Evolutionary conservation across 2,113 vertebrate species (phyloP), one percentile per base, ranked within the genome.

Genomic region (Columbina picui): DNA sequence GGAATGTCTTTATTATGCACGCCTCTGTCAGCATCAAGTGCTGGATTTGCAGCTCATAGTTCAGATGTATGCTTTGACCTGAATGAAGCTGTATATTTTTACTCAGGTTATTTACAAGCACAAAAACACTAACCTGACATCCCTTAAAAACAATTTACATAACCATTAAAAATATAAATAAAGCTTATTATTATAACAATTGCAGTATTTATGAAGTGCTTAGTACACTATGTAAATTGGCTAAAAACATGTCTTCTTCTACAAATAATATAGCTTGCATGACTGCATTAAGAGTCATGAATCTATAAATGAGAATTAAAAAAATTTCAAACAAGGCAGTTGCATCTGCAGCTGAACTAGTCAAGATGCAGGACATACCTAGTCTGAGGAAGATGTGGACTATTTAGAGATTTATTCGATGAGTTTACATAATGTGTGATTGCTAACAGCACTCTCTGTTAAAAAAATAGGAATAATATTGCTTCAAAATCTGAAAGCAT

Each of bases 401-500:
- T 90, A 16, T 85, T 83, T 91, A 38, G 36, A 8, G 0, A 1
- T 68, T 63, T 50, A 39, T 87, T 93, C 90, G 2, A 7, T 82
- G 41, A 38, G 70, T 89, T 92, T 76, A 71, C 12, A 1, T 76
- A 79, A 36, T 39, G 26, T 80, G 53, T 78, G 56, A 80, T 92
- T 92, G 47, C 57, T 87, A 91, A 39, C 45, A 91, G 53, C 32
- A 39, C 34, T 75, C 90, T 68, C 69, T 96, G 4, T 86, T 89
- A 84, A 19, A 82, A 45, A 80, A 77, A 25, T 78, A 94, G 89
- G 89, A 86, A 60, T 68, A 89, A 59, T 87, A 52, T 45, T 95
- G 38, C 74, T 93, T 97, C 74, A 89, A 65, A 87, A 53, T 90
- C 41, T 95, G 80, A 93, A 95, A 95, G 76, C 53, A 50, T 94